Conservation (phyloP, 1,140 invertebrate genomes). For the Neocloeon triangulifer region DNA sequence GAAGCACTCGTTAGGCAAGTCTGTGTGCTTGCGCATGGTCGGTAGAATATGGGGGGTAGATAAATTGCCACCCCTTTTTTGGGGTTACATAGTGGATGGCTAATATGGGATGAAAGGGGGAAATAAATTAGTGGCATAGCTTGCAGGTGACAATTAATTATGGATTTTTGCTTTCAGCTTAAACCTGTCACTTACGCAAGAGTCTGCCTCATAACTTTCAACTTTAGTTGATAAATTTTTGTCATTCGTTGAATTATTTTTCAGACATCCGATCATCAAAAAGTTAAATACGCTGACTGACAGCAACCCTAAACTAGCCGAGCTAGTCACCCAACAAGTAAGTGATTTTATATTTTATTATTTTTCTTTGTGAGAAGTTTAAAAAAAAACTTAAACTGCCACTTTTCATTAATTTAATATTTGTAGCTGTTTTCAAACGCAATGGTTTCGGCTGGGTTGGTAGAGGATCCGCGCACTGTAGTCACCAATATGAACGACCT, state of each 20-base stretch:
- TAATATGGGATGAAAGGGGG: neutral
- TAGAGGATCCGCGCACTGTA: constrained; percentile 72
- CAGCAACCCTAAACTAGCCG: constrained; percentile 54
- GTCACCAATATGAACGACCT: constrained; percentile 71
- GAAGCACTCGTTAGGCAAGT: no score
- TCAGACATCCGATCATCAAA: constrained; percentile 73
- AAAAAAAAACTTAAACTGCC: constrained; percentile 4
- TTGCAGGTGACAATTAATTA: no score
- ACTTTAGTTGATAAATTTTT: no score
- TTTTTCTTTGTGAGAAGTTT: neutral
- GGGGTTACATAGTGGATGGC: neutral
- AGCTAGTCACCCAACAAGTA: constrained; percentile 68
- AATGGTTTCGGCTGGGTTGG: constrained; percentile 84
- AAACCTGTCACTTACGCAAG: no score
- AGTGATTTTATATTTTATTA: constrained; percentile 2
- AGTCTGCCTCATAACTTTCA: no score
- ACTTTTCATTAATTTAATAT: constrained; percentile 6
- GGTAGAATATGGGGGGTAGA: no score
- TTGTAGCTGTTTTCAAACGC: constrained; percentile 86
- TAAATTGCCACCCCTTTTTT: neutral
- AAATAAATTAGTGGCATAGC: no score
- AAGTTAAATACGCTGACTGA: constrained; percentile 56
- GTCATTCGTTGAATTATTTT: no score
- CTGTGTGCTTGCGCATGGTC: no score
- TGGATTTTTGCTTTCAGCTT: no score